Base-by-base conservation (phyloP, 2,888 invertebrate species). In the Ophioninae sp. region DNA sequence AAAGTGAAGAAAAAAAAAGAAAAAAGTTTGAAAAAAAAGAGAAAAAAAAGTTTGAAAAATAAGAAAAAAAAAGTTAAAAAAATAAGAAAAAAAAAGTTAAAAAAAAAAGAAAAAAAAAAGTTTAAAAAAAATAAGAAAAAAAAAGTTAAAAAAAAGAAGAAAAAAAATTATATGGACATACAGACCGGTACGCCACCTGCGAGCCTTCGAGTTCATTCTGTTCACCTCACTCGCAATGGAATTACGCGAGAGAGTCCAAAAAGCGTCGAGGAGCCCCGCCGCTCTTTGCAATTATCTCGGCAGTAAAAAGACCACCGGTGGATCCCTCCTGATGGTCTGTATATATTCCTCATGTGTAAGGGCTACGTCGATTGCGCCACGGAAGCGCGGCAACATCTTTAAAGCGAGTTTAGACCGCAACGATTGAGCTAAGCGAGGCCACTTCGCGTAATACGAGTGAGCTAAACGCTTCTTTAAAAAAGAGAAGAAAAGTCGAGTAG, bases 251-350 rank as follows among this genome's bases (percentile, higher is more conserved):
- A 76, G 77, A 79, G 79, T 77, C 76, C 81, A 58, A 75, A 72
- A 67, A 79, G 76, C 83, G 65, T 69, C 51, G 51, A 51, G 69
- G 67, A 78, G 81, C 81, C 79, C 30, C 30, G 30, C 30, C 85
- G 73, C 79, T 81, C 79, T 73, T 78, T 58, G 86, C 86, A 88
- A 87, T 87, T 87, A 87, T 85, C 75, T 77, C 78, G 64, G 71
- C 78, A 81, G 77, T 86, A 82, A 86, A 86, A 87, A 86, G 76
- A 37, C 72, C 39, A 74, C 65, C 51, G 73, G 58, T 79, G 59
- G 81, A 85, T 83, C 63, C 65, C 39, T 75, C 61, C 65, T 44
- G 22, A 44, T n/a, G 22, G 68, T 13, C 22, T 39, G 23, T 23
- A 44, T 23, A 44, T 67, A 56, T 69, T 44, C 23, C 44, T 51